Evolutionary conservation across 1,140 invertebrate species (phyloP), one percentile per base, ranked within the genome.

Genomic region (Sarcophaga peregrina): DNA sequence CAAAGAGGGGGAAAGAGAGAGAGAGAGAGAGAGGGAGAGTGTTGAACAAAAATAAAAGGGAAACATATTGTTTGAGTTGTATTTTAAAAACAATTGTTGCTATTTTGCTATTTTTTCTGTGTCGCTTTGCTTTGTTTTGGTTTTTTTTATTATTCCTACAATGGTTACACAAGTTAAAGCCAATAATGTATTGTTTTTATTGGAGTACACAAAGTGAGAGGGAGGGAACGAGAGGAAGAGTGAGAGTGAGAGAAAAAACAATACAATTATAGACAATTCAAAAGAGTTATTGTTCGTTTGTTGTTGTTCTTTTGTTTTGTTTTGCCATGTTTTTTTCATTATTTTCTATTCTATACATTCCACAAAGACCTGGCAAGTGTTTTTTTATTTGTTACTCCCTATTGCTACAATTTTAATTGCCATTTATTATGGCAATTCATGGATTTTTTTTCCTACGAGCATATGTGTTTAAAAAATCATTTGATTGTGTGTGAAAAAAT

Each of bases 381-480:
- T 37, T 37, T 37, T 37, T 2, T 37, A 37, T 4, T 37, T 37
- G 25, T 37, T 37, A 37, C 25, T 37, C 25, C 4, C 13, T 52
- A 13, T 52, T 52, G 73, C 45, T 74, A 45, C 73, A 74, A 74
- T 74, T 74, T 74, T 74, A 74, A 74, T 74, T 74, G 73, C 73
- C 73, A 74, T 74, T 74, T 74, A 74, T 74, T 74, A 74, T 74
- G 73, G 73, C 73, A 74, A 74, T 74, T 46, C 45, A 20, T 74
- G 11, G 46, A 13, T 45, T 15, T 3, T 52, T 45, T 13, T 7
- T 20, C 25, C n/a, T 73, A 1, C 6, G 20, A 1, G 17, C 2
- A 73, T 52, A 13, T 37, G 10, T 73, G 68, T 62, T 10, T 62
- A 13, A n/a, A 17, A 15, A 15, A 7, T 1, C 8, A 13, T 13